These are phyloP conservation scores for Rhincodon typus DNA, from an alignment of 2,797 vertebrate species.

Conservation along the genomic window DNA sequence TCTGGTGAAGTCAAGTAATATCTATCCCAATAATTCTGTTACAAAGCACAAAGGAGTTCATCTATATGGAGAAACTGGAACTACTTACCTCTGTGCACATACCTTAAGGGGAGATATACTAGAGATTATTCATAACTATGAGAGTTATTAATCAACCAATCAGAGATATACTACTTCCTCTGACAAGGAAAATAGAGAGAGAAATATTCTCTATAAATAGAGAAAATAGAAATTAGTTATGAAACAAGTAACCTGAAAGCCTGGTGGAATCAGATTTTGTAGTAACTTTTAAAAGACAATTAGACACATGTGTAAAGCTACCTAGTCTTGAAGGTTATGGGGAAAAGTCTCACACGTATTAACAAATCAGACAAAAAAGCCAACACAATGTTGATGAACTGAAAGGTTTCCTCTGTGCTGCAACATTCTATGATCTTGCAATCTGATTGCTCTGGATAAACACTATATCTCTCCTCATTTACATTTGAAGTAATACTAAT, in stretches of 20 bases:
- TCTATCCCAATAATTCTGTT: background rate
- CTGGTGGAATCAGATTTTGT: background rate
- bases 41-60: background rate
- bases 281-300: background rate
- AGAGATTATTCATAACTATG: background rate
- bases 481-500: background rate
- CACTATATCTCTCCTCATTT: background rate
- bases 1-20: no score
- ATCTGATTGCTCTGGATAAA: background rate
- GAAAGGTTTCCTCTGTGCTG: background rate
- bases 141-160: background rate
- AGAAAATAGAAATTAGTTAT: background rate
- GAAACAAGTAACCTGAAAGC: background rate
- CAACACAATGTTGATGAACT: background rate
- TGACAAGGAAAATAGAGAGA: background rate
- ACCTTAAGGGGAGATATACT: background rate
- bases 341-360: background rate
- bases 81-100: background rate
- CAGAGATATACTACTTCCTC: background rate
- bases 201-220: no score
- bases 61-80: background rate
- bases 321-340: background rate
- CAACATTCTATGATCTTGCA: background rate
- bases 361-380: background rate
- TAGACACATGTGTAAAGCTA: background rate